Evolutionary conservation across 2,113 vertebrate genomes (phyloP).

Genomic region (Isurus oxyrinchus): DNA sequence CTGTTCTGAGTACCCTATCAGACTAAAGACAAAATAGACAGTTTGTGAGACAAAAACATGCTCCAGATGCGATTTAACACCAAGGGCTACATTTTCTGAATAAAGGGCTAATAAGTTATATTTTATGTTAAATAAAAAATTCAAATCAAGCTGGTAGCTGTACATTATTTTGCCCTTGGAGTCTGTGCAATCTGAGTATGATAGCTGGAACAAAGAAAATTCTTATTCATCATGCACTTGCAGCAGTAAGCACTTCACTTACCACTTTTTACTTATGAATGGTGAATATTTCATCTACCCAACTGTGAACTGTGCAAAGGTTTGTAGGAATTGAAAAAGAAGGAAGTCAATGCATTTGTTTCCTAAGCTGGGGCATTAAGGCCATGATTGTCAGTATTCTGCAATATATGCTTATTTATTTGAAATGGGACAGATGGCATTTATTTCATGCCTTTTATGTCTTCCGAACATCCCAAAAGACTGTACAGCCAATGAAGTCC

Average conservation of each 20-base stretch:
- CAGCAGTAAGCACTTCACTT: neutral
- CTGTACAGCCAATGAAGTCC: neutral
- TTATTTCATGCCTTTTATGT: neutral
- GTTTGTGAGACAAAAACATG: neutral
- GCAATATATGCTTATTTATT: neutral
- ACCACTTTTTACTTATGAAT: neutral
- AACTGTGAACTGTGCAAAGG: neutral
- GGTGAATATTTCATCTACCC: neutral
- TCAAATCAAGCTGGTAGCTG: neutral
- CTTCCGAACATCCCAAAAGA: neutral
- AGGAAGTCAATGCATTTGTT: neutral
- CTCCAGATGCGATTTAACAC: neutral
- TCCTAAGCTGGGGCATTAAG: neutral
- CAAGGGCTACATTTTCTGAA: neutral
- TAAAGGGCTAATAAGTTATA: neutral
- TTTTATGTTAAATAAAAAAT: neutral
- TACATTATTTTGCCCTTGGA: neutral
- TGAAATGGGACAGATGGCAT: neutral
- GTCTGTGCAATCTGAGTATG: neutral
- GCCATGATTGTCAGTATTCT: neutral
- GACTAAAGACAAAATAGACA: conserved; percentile 57
- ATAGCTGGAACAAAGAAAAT: neutral
- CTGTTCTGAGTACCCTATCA: conserved; percentile 88
- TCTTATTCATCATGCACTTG: neutral
- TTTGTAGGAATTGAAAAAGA: neutral